phyloP scores from a whole-genome alignment of 2,113 vertebrate species.

The Zosterops japonicus region DNA sequence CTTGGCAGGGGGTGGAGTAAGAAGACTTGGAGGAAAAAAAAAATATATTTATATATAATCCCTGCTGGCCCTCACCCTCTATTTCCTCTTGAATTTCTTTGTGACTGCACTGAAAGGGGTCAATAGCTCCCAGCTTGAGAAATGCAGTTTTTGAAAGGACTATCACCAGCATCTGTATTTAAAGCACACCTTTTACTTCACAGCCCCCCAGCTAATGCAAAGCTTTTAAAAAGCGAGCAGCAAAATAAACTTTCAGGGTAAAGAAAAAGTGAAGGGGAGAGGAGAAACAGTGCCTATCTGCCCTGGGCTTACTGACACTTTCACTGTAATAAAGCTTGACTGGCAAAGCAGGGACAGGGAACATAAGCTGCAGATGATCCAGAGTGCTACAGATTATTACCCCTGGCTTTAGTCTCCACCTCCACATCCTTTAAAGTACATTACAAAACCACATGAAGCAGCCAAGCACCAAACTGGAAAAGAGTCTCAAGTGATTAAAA shows the following conservation, averaged over 20 bases:
- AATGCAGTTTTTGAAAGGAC: conserved; percentile 38
- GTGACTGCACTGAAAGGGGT: conserved; percentile 45
- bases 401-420: not conserved
- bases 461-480: not conserved
- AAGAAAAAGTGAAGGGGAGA: not conserved
- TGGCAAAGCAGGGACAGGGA: not conserved
- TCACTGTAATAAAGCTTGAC: not conserved
- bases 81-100: conserved; percentile 46
- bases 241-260: not conserved
- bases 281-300: not conserved
- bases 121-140: conserved; percentile 53
- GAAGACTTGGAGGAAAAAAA: not conserved
- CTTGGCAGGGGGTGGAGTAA: not conserved
- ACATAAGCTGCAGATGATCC: not conserved
- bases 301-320: not conserved
- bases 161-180: conserved; percentile 19
- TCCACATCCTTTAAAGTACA: not conserved
- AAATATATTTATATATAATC: not conserved
- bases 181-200: not conserved
- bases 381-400: not conserved
- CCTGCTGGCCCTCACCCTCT: conserved; percentile 9
- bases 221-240: not conserved
- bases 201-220: not conserved
- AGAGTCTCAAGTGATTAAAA: not conserved
- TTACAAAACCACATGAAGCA: not conserved